Evolutionary conservation across 2,888 invertebrate genomes (phyloP), one percentile per base, ranked within the genome.

Genomic region (Odontomyia ornata): DNA sequence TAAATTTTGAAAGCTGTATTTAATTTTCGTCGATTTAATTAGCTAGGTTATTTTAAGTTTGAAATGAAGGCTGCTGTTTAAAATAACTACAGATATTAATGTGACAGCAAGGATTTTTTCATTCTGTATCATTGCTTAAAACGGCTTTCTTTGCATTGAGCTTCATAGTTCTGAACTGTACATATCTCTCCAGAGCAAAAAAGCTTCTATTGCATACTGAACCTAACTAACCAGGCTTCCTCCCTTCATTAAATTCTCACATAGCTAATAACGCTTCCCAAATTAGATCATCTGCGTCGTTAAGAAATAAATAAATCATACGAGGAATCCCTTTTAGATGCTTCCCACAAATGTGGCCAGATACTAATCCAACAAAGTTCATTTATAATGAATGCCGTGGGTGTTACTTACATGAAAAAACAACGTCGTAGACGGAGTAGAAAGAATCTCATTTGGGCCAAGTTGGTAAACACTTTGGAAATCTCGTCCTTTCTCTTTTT

Each of bases 271-370:
- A 52, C 4, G 52, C 15, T 52, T 9, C 52, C 52, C 18, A 52
- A n/a, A 52, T 52, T 9, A 4, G 18, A 18, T 52, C 18, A 18
- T 18, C 18, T 52, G 21, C 23, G 15, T 4, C 15, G 46, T 69
- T 46, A 69, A 47, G n/a, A 47, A 47, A 69, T 13, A 21, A 23
- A 69, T 69, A 47, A 69, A 69, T 69, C 69, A 69, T 46, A 13
- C 25, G 9, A 21, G 13, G 43, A 69, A 69, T 69, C 69, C 69
- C 43, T 69, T 11, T 36, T 1, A 3, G 69, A 69, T 25, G 21
- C 3, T 7, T 2, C 18, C 21, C 18, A 25, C 69, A 69, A 43
- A 69, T 69, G 69, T 25, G 69, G 25, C 69, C 46, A 18, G 4
- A 15, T 25, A 43, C 11, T 4, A 23, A 43, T 67, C 67, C 25